Conservation (phyloP, 2,888 invertebrate genomes). For the Sylvicola cinctus region DNA sequence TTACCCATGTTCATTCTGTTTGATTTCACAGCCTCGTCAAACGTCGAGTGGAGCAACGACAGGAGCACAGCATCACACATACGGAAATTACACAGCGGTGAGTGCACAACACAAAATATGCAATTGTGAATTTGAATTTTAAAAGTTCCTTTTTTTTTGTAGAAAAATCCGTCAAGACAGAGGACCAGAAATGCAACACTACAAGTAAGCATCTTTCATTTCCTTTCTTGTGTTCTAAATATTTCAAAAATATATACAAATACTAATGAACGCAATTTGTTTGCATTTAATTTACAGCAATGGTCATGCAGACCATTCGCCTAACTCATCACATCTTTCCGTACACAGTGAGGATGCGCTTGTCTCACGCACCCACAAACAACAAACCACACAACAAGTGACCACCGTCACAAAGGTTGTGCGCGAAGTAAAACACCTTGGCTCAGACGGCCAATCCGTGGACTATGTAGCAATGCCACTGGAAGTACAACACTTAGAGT, state of each 20-base stretch:
- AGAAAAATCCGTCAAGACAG: constrained; percentile 42
- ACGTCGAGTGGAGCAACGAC: constrained; percentile 42
- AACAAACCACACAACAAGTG: constrained; percentile 47
- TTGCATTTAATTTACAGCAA: constrained; percentile 26
- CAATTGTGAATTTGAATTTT: no score
- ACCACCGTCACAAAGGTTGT: constrained; percentile 50
- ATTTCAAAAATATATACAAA: constrained; percentile 13
- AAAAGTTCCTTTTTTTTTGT: constrained; percentile 19
- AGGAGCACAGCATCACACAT: constrained; percentile 44
- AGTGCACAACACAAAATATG: not conserved
- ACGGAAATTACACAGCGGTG: constrained; percentile 46
- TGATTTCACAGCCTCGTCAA: constrained; percentile 35
- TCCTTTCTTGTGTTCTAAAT: constrained; percentile 15
- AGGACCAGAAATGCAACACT: constrained; percentile 41
- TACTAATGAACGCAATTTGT: not conserved
- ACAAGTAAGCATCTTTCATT: constrained; percentile 30
- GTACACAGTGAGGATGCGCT: constrained; percentile 30
- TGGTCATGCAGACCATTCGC: constrained; percentile 41
- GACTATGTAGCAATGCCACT: constrained; percentile 31
- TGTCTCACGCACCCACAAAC: constrained; percentile 40
- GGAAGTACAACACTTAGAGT: constrained; percentile 29
- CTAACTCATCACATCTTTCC: constrained; percentile 33
- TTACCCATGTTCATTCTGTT: not conserved
- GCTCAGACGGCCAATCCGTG: constrained; percentile 28
- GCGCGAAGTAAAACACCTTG: constrained; percentile 37